Percentiles rank a stretch among this genome's conserved stretches.
Evolutionary conservation across 2,797 vertebrate genomes (phyloP).

Genomic region (Takifugu rubripes): DNA sequence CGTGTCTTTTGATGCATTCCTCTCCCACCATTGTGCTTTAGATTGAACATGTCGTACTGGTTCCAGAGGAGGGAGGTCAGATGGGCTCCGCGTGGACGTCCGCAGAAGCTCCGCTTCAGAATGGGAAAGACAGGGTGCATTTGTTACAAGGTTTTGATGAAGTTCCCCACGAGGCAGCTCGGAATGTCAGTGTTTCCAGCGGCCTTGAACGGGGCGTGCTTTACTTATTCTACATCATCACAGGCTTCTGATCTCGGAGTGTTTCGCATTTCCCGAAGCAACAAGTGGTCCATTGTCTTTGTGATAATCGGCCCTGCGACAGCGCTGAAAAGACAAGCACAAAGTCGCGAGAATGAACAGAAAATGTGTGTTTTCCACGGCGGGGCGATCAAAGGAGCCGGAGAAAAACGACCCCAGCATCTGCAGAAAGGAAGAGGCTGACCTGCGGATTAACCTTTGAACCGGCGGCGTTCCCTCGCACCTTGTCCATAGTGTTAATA

Average conservation of each 20-base stretch:
- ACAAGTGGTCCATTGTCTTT: slow-evolving; percentile 60
- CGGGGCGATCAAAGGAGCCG: not conserved
- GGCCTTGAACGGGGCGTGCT: slow-evolving; percentile 62
- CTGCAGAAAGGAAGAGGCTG: slow-evolving; percentile 38
- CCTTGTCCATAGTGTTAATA: slow-evolving; percentile 55
- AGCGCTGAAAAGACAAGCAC: slow-evolving; percentile 49
- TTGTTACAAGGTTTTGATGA: slow-evolving; percentile 69
- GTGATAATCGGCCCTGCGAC: slow-evolving; percentile 60
- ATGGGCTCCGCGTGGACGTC: slow-evolving; percentile 47
- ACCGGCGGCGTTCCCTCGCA: slow-evolving; percentile 28
- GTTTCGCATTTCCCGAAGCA: slow-evolving; percentile 56
- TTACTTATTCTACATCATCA: slow-evolving; percentile 66
- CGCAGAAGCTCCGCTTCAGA: slow-evolving; percentile 52
- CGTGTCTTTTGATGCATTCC: slow-evolving; percentile 38
- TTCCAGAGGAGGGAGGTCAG: slow-evolving; percentile 33
- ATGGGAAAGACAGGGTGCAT: slow-evolving; percentile 52
- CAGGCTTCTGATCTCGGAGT: slow-evolving; percentile 62
- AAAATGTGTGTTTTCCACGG: slow-evolving; percentile 2
- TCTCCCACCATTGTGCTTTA: slow-evolving; percentile 30
- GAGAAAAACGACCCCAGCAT: not conserved
- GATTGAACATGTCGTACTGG: slow-evolving; percentile 33
- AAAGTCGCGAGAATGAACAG: slow-evolving; percentile 13
- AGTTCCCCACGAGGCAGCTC: slow-evolving; percentile 56
- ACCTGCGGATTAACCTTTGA: slow-evolving; percentile 58
- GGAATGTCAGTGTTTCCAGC: slow-evolving; percentile 49